Evolutionary conservation across 1,140 invertebrate species (phyloP), one percentile per base, ranked within the genome.

Genomic region (Cherax quadricarinatus): DNA sequence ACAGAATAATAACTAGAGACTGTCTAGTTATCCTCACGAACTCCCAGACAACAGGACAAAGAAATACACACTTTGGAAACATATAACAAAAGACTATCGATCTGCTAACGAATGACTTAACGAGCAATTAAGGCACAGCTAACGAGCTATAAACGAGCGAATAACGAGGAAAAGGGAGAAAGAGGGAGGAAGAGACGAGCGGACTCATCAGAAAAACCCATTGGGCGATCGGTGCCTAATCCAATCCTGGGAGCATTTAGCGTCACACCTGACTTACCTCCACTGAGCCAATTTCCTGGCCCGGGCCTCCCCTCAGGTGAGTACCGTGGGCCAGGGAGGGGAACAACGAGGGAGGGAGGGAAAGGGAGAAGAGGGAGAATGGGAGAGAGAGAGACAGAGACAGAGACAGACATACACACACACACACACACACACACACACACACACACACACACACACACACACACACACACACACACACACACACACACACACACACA

Each of bases 181-280:
- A 24, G n/a, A 41, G 57, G 24, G 60, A 85, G 60, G 30, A 60
- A 85, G 83, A 85, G 83, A 85, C 9, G 30, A 53, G 62, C 60
- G 49, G 60, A 75, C 70, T 73, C 62, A 86, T 70, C 62, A 73
- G 41, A 73, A 86, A 86, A 86, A 75, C 62, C 62, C 70, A 75
- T 73, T 62, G 9, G 24, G 3, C 30, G 84, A 86, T 70, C 48
- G 30, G 14, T 84, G 60, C 30, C 14, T 84, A 84, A 84, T 84
- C 82, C 82, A 84, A 62, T 86, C 7, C 41, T 30, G 21, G 53
- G 1, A 7, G 66, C 60, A 84, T 84, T 84, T 84, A 62, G 70
- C 49, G n/a, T 87, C 86, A 87, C 86, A 87, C 86, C 86, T 87
- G 86, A 87, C 86, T 87, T 87, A 87, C 41, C 86, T 78, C 73